Conservation (phyloP, 2,113 vertebrate species). For the Opisthocomus hoazin region DNA sequence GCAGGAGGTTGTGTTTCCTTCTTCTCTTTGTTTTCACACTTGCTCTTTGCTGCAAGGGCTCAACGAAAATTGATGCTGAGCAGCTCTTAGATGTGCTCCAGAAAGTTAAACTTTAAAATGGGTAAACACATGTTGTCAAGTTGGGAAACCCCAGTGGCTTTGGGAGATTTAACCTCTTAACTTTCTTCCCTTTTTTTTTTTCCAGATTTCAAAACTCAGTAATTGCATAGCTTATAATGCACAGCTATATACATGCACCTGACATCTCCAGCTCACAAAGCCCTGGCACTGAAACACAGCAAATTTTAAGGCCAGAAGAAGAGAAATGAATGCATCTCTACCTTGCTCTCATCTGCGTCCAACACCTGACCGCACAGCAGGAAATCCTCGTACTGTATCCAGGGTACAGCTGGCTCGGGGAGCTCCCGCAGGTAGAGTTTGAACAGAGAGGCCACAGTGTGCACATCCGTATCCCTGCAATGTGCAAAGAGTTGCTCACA, state of each 20-base stretch:
- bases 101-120: not conserved
- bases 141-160: not conserved
- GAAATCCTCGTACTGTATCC: constrained; percentile 91
- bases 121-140: not conserved
- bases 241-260: not conserved
- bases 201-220: not conserved
- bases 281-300: not conserved
- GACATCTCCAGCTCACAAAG: not conserved
- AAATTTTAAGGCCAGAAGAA: not conserved
- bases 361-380: constrained; percentile 81
- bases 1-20: not conserved
- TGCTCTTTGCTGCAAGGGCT: not conserved
- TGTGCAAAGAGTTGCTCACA: accelerated
- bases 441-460: constrained; percentile 95
- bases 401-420: constrained; percentile 90
- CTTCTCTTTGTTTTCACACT: not conserved
- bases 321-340: not conserved
- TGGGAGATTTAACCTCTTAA: not conserved
- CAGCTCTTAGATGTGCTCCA: not conserved
- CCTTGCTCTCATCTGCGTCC: constrained; percentile 72
- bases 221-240: not conserved
- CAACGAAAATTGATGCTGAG: not conserved
- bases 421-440: constrained; percentile 96
- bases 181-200: not conserved
- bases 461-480: constrained; percentile 95